Conservation (phyloP, 2,888 invertebrate genomes). For the Eurytoma adleriae region DNA sequence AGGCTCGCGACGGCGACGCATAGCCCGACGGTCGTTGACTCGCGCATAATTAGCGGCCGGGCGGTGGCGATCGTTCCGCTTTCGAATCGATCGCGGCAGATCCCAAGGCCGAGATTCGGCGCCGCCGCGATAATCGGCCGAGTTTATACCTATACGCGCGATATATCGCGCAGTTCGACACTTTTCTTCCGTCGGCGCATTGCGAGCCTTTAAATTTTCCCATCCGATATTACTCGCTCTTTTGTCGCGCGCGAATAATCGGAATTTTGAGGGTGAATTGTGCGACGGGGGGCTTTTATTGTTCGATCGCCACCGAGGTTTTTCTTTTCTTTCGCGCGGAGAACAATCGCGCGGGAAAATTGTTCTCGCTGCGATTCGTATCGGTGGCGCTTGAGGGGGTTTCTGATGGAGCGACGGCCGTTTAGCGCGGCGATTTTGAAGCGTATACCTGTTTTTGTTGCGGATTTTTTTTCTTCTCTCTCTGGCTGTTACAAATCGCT, state of each 20-base stretch:
- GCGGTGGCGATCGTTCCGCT: background rate
- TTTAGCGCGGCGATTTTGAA: too few species aligned
- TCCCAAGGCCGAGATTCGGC: conserved; percentile 21
- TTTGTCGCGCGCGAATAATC: too few species aligned
- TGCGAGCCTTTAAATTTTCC: conserved; percentile 36
- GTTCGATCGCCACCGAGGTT: background rate
- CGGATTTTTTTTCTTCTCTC: too few species aligned
- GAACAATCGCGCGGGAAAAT: background rate
- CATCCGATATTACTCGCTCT: conserved; percentile 21
- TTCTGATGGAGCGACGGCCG: too few species aligned
- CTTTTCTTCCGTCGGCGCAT: too few species aligned
- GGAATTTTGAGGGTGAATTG: too few species aligned
- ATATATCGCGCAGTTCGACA: background rate
- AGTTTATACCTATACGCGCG: background rate
- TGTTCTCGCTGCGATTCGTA: too few species aligned
- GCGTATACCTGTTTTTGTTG: too few species aligned
- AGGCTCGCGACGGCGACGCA: background rate
- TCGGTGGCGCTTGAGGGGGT: too few species aligned
- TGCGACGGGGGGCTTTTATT: too few species aligned
- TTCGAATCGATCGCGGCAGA: conserved; percentile 9
- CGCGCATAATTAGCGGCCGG: conserved; percentile 41
- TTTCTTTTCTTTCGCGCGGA: background rate
- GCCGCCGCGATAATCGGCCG: conserved; percentile 11
- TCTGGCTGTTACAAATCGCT: too few species aligned
- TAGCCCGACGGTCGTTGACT: conserved; percentile 13